Evolutionary conservation across 1,140 invertebrate species (phyloP).

Genomic region (Drosophila dunni): DNA sequence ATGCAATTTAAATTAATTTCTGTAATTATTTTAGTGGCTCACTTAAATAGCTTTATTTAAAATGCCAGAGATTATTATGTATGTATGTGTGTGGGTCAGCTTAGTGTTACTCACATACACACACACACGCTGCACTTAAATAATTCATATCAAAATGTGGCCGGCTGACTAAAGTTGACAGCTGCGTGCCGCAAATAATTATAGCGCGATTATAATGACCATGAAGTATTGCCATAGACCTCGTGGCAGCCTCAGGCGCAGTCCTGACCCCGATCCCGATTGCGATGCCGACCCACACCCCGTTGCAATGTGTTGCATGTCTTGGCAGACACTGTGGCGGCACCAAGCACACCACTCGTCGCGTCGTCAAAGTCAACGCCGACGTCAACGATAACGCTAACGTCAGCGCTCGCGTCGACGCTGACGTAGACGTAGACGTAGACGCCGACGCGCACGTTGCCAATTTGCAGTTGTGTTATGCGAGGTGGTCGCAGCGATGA

Average conservation of each 20-base stretch:
- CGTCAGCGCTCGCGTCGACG: constrained; percentile 12
- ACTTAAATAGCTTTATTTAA: constrained; percentile 66
- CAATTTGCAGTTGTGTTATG: constrained; percentile 35
- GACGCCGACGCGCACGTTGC: constrained; percentile 9
- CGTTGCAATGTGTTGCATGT: constrained; percentile 69
- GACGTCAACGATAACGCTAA: not conserved
- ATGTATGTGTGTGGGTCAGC: not conserved
- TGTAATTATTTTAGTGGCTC: constrained; percentile 73
- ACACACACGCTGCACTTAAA: constrained; percentile 59
- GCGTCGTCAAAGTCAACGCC: not conserved
- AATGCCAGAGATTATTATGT: constrained; percentile 19
- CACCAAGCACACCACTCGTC: constrained; percentile 35
- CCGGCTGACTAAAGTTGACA: constrained; percentile 63
- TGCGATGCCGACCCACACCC: not conserved
- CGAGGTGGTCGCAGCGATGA: constrained; percentile 24
- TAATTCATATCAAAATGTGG: constrained; percentile 59
- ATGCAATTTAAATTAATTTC: constrained; percentile 82
- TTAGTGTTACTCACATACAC: constrained; percentile 55
- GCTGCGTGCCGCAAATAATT: constrained; percentile 76
- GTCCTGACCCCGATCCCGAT: not conserved
- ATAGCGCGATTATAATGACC: constrained; percentile 62
- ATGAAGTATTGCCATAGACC: constrained; percentile 37
- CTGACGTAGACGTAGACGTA: not conserved
- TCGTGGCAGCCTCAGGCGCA: not conserved
- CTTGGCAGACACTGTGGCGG: constrained; percentile 63